Conservation (phyloP, 2,113 vertebrate species). For the Mirza zaza region DNA sequence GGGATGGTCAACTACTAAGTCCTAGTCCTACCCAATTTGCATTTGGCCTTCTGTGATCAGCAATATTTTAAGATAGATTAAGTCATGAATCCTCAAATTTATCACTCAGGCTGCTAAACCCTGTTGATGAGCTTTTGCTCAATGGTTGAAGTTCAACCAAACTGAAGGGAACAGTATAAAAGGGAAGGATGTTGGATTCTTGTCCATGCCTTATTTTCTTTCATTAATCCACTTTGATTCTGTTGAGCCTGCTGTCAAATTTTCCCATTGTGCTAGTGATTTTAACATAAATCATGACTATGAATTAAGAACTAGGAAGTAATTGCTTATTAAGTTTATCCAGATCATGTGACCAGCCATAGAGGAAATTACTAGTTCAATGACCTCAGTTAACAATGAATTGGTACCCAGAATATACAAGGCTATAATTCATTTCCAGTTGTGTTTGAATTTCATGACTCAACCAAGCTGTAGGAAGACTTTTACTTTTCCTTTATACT, state of each 20-base stretch:
- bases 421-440: constrained; percentile 5
- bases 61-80: neutral
- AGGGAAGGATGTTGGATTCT: neutral
- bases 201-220: neutral
- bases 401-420: neutral
- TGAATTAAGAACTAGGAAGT: constrained; percentile 15
- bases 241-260: neutral
- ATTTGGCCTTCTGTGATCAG: neutral
- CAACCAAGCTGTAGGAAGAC: neutral
- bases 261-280: neutral
- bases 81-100: neutral
- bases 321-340: constrained; percentile 8
- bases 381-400: neutral
- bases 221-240: neutral
- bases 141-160: neutral
- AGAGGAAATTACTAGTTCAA: neutral
- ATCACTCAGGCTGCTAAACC: neutral
- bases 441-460: neutral
- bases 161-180: neutral
- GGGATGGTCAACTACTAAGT: neutral
- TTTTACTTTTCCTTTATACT: neutral
- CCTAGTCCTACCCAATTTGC: neutral
- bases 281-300: constrained; percentile 29
- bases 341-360: neutral
- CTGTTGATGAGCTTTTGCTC: neutral